Evolutionary conservation across 2,888 invertebrate genomes (phyloP), one percentile per base, ranked within the genome.

Genomic region (Plebejus argus): DNA sequence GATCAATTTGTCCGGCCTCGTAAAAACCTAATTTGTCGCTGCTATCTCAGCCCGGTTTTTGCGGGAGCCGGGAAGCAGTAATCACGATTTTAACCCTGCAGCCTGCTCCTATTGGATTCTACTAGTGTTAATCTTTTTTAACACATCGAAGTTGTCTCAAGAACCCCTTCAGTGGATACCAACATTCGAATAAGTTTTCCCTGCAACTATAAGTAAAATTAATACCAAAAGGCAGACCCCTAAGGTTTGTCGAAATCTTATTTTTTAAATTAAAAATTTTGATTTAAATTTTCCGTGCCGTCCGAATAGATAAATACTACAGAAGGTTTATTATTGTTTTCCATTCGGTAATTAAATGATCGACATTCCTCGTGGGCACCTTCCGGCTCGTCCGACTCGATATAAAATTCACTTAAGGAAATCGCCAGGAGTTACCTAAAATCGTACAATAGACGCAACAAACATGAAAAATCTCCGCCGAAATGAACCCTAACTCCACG

Each of bases 351-450:
- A 71, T 45, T 12, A 45, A 12, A 49, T 28, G 8, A 74, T 74
- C 18, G 23, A 12, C 49, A 49, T 28, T 74, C 23, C 45, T 15
- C 49, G 74, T 20, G 10, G 28, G 53, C 53, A 45, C 10, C 74
- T 15, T 4, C 28, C 45, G 45, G 28, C 39, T 74, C 18, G 20
- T 39, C 71, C 10, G 39, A 53, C 74, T 53, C 28, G 53, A 45
- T 53, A 74, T 74, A 74, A 74, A 53, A 74, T 53, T 74, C 74
- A 74, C 74, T 74, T 74, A 53, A 74, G 28, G 18, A 53, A 74
- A 74, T 23, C 74, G 74, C 74, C 18, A 53, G 12, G 6, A 49
- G 15, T 45, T 49, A 18, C 45, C 74, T 53, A n/a, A 53, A 49
- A 28, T 72, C 45, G 20, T 23, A 72, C 45, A 72, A 12, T 3